Base-by-base conservation (phyloP, 2,888 invertebrate genomes). In the Polydesmus complanatus region DNA sequence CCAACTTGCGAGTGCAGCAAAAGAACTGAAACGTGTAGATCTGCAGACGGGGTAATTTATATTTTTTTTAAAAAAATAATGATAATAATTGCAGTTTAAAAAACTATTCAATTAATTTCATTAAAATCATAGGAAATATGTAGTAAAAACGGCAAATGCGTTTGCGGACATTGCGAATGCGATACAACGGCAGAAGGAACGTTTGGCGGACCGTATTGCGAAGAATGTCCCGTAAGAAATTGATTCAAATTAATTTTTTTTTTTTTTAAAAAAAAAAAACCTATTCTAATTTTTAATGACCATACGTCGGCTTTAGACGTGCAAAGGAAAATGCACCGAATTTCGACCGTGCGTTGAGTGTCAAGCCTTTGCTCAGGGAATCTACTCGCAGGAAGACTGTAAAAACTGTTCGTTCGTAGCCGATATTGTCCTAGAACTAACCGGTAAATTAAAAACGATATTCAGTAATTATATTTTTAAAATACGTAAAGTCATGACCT, bases 321-420 rank as follows among this genome's bases (percentile, higher is more conserved):
- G 96, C 71, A 85, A 88, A 0, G 90, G 89, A 18, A 84, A 88
- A 63, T 98, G 98, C 72, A 82, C 84, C 58, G 90, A 93, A 72
- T 85, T 92, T 73, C 89, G 86, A 73, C 85, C 88, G 63, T 98
- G 97, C 73, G 95, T 97, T n/a, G 83, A 94, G 74, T 98, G 97
- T 72, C 85, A 87, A 73, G 85, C 87, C 71, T 93, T 58, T n/a
- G 58, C 52, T 18, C 58, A 58, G 25, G 58, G 58, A 11, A 5
- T 5, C 18, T 37, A 27, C n/a, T 58, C 58, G 1, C 58, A 58
- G 61, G 69, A 69, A 26, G 68, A 65, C n/a, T 77, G 77, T 65
- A 75, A 72, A 22, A 66, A 67, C 21, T 74, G 77, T 63, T 64
- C 78, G 64, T 60, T 60, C 23, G 5, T 47, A 8, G 11, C 48